A percentile compares a stretch with the other conserved stretches of the same genome.
Evolutionary conservation across 2,888 invertebrate species (phyloP).

Genomic region (Sphaerophoria taeniata): DNA sequence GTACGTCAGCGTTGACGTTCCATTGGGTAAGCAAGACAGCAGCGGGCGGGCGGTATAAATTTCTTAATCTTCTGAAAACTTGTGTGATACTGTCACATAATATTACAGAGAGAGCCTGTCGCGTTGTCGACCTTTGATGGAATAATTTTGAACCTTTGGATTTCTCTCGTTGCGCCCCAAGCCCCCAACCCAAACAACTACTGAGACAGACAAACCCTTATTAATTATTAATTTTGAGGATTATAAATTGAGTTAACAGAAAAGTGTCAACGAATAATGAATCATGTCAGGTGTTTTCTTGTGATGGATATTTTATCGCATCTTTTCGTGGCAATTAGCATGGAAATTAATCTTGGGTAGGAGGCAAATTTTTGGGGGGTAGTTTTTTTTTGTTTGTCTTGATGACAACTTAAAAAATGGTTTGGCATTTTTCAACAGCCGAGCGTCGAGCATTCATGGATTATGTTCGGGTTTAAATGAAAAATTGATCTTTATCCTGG

Average conservation of each 20-base stretch:
- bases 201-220: slow-evolving; percentile 10
- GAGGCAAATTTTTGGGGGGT: no score
- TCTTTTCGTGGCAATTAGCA: slow-evolving; percentile 22
- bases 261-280: slow-evolving; percentile 37
- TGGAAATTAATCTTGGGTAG: slow-evolving; percentile 23
- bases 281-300: slow-evolving; percentile 29
- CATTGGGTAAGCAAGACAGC: slow-evolving; percentile 10
- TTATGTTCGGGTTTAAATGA: no score
- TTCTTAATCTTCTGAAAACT: slow-evolving; percentile 16
- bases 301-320: not conserved
- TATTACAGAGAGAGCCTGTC: not conserved
- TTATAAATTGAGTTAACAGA: slow-evolving; percentile 33
- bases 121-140: slow-evolving; percentile 27
- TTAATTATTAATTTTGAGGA: slow-evolving; percentile 31
- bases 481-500: no score
- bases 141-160: slow-evolving; percentile 26
- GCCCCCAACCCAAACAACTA: no score
- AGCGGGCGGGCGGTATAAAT: not conserved
- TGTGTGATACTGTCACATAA: not conserved
- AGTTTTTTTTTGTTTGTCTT: no score
- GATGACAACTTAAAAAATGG: no score
- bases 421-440: no score
- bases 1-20: slow-evolving; percentile 3
- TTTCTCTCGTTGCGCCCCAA: no score
- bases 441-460: no score